Evolutionary conservation across 2,888 invertebrate genomes (phyloP), one percentile per base, ranked within the genome.

Genomic region (Dolichomitus sp.): DNA sequence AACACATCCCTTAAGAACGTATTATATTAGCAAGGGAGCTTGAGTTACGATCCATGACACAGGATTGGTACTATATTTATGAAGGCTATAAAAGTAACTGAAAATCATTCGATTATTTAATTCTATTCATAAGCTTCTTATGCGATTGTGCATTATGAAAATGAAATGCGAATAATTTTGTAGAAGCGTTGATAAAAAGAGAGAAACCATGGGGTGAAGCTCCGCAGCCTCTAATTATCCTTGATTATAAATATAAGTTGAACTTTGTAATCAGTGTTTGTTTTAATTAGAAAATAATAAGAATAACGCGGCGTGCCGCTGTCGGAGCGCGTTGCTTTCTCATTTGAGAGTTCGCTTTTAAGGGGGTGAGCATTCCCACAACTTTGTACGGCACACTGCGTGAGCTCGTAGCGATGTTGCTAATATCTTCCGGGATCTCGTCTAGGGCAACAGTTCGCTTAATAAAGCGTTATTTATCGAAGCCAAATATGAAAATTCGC

Each of bases 221-320:
- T 3, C 4, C 11, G 27, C 33, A 61, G 65, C 45, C 75, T 82
- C 86, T 88, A 88, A 90, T 61, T 42, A 70, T 73, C 48, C 50
- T 61, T 37, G 19, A 80, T 75, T 68, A 78, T 76, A 79, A 78
- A 78, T 91, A 89, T 84, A 84, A 87, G 84, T 81, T 86, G 88
- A 89, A 90, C 90, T 87, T 88, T 88, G 83, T 90, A 90, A 91
- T 89, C 87, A 85, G 19, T 88, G 89, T 92, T 91, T 90, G 92
- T 92, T 92, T 92, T 90, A 92, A 92, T 92, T 92, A 92, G 88
- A 42, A 73, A 59, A 69, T 83, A 77, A 80, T 69, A 77, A 59
- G 75, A 69, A 17, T 87, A 88, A 87, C 89, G 80, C 92, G 88
- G 91, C 91, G 85, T 89, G 91, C 84, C 84, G 54, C 74, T 73